Evolutionary conservation across 2,797 vertebrate genomes (phyloP), one percentile per base, ranked within the genome.

Genomic region (Rhyacichthys aspro): DNA sequence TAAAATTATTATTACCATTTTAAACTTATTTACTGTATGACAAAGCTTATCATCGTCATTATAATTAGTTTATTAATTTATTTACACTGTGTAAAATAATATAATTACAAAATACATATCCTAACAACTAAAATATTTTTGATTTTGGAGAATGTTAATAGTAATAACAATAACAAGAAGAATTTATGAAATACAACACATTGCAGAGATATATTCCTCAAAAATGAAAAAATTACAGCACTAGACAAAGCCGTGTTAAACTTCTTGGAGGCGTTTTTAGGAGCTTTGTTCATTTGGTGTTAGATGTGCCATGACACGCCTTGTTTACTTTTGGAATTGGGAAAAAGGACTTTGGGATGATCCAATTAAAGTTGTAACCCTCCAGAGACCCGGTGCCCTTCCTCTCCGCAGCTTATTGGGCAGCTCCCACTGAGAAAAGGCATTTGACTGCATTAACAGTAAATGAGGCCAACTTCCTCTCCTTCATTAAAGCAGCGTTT

Each of bases 371-470:
- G 83, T 82, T 82, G 83, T 87, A 70, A 84, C 86, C 88, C 88
- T 88, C 89, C 79, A 84, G 91, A 90, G 88, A 88, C 88, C 88
- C 76, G 16, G 62, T 83, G 83, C 85, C 87, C 89, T 85, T 90
- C 78, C 85, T 85, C 82, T 83, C 58, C 65, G 82, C 83, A 88
- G 85, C 82, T 90, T 88, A 89, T 89, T 90, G 88, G 85, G 82
- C 84, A 82, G 83, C 88, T 85, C 89, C 89, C 88, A 88, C 89
- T 89, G 88, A 83, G 86, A 90, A 91, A 91, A 89, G 76, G 83
- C 86, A 91, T 91, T 91, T 89, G 88, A 85, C 82, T 88, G 86
- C 86, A 89, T 89, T 92, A 91, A 91, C 85, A 81, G 81, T 78
- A 90, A 90, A 91, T 89, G 85, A 89, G 85, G 81, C 86, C 75